Base-by-base conservation (phyloP, 2,797 vertebrate species). In the Pangasius sanitwongsei region DNA sequence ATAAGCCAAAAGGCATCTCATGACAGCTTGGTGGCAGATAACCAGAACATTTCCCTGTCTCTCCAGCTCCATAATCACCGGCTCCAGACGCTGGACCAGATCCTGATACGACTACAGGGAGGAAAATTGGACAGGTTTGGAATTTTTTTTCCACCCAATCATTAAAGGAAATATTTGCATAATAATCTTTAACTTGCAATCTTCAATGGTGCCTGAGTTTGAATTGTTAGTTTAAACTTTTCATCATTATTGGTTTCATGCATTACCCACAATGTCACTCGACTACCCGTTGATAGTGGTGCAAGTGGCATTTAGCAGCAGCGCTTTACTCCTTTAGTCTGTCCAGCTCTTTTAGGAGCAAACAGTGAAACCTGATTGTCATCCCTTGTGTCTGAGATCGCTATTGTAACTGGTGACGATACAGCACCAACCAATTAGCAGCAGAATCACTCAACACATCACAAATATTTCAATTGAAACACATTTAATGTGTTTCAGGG, bases 1-100 rank as follows among this genome's bases (percentile, higher is more conserved):
- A 95, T 99, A 99, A 89, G 98, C 98, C 78, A 99, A 94, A 41
- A 99, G 96, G 90, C 98, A 99, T 92, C 98, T 97, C 98, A 99
- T 98, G 89, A 99, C 98, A 0, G 98, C 98, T 95, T 99, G 98
- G 94, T 99, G 98, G 92, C 97, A 97, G 94, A 99, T 94, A 23
- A 99, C 98, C 12, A 99, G 93, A 90, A 99, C 97, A 0, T 98
- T 98, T 69, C 98, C 98, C 87, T 99, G 98, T 7, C 98, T 94
- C 89, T 99, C 98, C 37, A 99, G 93, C 94, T 99, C 98, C 98
- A 99, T 99, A 93, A 99, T 99, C 65, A 98, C 98, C 0, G 98
- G 98, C 94, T 99, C 98, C 92, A 99, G 93, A 20, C 98, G 97
- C 91, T 99, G 98, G 25, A 99, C 98, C 87, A 99, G 93, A 92